A percentile compares a stretch with the other conserved stretches of the same genome.
Evolutionary conservation across 2,888 invertebrate species (phyloP).

Genomic region (Pteria penguin): DNA sequence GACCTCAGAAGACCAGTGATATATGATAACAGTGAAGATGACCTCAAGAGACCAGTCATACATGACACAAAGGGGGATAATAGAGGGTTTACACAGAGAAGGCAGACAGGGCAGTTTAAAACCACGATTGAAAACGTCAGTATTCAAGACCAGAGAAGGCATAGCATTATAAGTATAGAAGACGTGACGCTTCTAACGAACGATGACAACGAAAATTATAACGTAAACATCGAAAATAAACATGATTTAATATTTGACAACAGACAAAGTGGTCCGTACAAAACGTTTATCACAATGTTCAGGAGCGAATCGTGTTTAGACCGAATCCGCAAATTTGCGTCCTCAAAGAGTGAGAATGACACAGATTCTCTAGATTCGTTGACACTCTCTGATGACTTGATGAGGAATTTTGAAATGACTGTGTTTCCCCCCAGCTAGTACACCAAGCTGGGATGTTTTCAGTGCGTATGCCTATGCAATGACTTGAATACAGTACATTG

Average conservation of each 20-base stretch:
- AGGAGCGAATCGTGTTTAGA: conserved; percentile 54
- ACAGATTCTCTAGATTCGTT: conserved; percentile 54
- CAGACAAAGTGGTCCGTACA: conserved; percentile 42
- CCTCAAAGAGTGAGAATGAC: conserved; percentile 37
- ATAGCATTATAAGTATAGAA: conserved; percentile 6
- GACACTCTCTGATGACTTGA: conserved; percentile 54
- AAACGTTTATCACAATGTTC: conserved; percentile 50
- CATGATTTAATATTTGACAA: neutral
- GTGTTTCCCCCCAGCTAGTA: neutral
- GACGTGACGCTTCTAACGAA: neutral
- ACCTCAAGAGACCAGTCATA: neutral
- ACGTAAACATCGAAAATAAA: too few species aligned
- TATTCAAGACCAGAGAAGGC: neutral
- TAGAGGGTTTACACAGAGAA: conserved; percentile 9
- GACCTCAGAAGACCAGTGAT: neutral
- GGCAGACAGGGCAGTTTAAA: neutral
- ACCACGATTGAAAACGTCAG: neutral
- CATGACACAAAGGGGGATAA: neutral
- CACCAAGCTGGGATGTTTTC: neutral
- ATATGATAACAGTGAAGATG: neutral
- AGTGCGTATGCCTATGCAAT: too few species aligned
- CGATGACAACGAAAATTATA: neutral
- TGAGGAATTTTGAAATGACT: conserved; percentile 54
- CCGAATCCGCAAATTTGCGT: conserved; percentile 25
- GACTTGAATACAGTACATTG: too few species aligned